Conservation (phyloP, 2,113 vertebrate genomes). For the Odontophorus gujanensis region DNA sequence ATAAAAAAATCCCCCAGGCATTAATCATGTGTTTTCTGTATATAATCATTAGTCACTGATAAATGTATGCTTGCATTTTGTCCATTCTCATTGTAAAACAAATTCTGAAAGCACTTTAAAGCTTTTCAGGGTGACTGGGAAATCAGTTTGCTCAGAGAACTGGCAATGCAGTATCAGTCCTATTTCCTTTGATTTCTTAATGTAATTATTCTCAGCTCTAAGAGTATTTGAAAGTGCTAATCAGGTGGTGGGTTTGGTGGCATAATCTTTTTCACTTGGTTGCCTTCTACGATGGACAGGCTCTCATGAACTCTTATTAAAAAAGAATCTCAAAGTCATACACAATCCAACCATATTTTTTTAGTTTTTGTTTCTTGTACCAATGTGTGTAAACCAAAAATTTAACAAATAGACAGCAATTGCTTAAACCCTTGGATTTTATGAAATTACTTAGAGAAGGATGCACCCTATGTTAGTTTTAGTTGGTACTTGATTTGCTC, state of each 20-base stretch:
- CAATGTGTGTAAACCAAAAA: rapidly evolving
- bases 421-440: not conserved
- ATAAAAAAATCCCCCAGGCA: not conserved
- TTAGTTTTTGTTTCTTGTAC: not conserved
- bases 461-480: not conserved
- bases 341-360: not conserved
- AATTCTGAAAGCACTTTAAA: not conserved
- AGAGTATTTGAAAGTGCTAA: not conserved
- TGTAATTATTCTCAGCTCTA: not conserved
- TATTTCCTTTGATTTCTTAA: not conserved
- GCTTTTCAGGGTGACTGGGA: not conserved
- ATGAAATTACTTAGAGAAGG: not conserved
- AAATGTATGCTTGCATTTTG: not conserved
- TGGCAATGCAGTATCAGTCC: not conserved
- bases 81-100: not conserved
- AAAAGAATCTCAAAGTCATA: not conserved
- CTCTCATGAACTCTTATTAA: not conserved
- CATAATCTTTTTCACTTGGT: not conserved
- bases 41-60: not conserved
- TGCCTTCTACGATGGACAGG: not conserved
- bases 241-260: not conserved
- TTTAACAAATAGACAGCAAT: not conserved
- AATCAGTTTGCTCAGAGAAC: not conserved
- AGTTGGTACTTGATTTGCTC: not conserved
- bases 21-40: not conserved